Conservation (phyloP, 2,888 invertebrate genomes). For the Apantesis nais region DNA sequence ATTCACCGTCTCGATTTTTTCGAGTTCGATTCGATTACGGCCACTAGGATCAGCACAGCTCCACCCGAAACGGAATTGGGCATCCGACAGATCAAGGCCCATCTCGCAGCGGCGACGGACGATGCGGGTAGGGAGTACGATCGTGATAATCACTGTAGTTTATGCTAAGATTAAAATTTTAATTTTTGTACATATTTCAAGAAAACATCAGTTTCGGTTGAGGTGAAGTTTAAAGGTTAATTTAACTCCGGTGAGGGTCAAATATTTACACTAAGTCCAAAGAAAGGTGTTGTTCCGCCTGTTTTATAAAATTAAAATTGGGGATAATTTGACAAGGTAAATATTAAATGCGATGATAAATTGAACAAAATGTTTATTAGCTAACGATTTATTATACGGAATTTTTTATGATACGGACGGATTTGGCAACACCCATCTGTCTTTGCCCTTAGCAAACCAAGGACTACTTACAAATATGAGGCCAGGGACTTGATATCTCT, state of each 20-base stretch:
- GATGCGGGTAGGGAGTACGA: no score
- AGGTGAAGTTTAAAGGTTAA: background rate
- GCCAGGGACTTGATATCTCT: background rate
- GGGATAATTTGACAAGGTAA: background rate
- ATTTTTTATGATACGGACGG: no score
- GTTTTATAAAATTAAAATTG: background rate
- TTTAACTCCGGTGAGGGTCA: background rate
- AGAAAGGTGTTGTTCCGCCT: background rate
- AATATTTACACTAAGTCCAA: background rate
- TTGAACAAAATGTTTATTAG: background rate
- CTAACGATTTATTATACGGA: no score
- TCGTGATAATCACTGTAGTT: background rate
- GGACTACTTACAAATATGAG: background rate
- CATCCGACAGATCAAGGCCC: no score
- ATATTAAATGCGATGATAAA: background rate
- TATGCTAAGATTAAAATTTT: background rate
- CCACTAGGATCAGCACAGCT: no score
- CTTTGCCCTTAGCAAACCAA: background rate
- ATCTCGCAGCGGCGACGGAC: no score
- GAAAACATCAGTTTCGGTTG: background rate
- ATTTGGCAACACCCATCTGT: background rate
- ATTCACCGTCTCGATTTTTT: no score
- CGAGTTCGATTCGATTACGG: no score
- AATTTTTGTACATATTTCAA: background rate
- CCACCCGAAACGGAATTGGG: no score